A percentile compares a stretch with the other conserved stretches of the same genome.
Evolutionary conservation across 2,113 vertebrate genomes (phyloP).

Genomic region (Rhinichthys klamathensis): DNA sequence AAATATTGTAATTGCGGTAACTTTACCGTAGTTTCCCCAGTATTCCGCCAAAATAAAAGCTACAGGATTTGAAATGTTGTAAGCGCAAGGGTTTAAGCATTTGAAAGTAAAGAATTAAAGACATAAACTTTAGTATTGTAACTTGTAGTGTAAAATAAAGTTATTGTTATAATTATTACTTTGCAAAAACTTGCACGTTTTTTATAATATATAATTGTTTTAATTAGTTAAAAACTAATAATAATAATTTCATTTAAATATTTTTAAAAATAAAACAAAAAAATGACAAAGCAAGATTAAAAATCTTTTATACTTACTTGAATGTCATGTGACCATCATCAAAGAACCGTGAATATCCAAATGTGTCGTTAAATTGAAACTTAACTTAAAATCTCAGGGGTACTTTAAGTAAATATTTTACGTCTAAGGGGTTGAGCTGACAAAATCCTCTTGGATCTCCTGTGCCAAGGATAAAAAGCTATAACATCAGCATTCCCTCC

Average conservation of each 20-base stretch:
- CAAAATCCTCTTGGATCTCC: neutral
- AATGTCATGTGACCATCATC: neutral
- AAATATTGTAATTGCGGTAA: too few relatives aligned
- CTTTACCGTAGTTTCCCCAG: too few relatives aligned
- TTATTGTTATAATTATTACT: neutral
- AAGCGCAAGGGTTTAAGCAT: neutral
- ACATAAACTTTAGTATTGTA: neutral
- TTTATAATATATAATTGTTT: neutral
- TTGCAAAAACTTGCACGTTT: neutral
- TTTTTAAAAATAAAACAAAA: neutral
- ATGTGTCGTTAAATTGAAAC: neutral
- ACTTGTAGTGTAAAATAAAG: neutral
- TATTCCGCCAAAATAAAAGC: neutral
- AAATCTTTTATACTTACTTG: neutral
- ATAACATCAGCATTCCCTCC: too few relatives aligned
- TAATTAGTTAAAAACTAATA: neutral
- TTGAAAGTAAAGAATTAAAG: neutral
- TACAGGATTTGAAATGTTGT: neutral
- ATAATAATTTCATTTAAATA: neutral
- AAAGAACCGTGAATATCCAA: neutral
- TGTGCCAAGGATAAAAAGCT: neutral
- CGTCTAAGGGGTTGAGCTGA: neutral
- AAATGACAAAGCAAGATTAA: neutral
- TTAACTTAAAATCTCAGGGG: neutral
- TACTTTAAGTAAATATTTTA: neutral